phyloP scores from a whole-genome alignment of 2,113 vertebrate species.

The Tamias sibiricus region DNA sequence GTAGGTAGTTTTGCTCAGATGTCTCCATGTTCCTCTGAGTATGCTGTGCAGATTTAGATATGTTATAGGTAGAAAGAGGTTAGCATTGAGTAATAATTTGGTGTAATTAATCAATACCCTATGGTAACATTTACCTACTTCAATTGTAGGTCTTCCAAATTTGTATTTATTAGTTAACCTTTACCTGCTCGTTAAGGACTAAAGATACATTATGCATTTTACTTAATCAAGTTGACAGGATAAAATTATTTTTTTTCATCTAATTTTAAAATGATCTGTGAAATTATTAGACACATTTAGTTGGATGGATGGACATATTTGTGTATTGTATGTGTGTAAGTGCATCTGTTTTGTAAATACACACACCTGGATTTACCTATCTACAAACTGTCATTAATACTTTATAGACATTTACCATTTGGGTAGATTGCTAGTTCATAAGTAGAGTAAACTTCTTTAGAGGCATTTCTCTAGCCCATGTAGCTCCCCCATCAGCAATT shows the following conservation, averaged over 20 bases:
- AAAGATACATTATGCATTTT: slow-evolving; percentile 6
- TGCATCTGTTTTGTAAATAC: neutral
- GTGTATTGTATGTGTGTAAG: neutral
- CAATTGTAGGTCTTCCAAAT: neutral
- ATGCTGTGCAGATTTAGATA: neutral
- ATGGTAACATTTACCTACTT: neutral
- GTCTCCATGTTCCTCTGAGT: neutral
- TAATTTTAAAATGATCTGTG: slow-evolving; percentile 18
- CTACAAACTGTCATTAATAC: neutral
- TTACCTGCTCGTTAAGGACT: slow-evolving; percentile 5
- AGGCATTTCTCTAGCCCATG: slow-evolving; percentile 2
- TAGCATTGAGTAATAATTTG: neutral
- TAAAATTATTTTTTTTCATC: slow-evolving; percentile 8
- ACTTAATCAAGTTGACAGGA: neutral
- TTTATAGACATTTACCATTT: neutral
- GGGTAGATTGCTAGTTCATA: neutral
- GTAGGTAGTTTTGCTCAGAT: neutral
- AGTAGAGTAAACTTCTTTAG: neutral
- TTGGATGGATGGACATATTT: neutral
- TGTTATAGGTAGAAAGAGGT: neutral
- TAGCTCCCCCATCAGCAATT: neutral
- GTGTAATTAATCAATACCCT: neutral
- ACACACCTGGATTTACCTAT: neutral
- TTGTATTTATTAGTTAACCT: neutral
- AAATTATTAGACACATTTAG: neutral